Percentiles rank a stretch among this genome's conserved stretches.
Evolutionary conservation across 2,888 invertebrate genomes (phyloP).

Genomic region (Salticus scenicus): DNA sequence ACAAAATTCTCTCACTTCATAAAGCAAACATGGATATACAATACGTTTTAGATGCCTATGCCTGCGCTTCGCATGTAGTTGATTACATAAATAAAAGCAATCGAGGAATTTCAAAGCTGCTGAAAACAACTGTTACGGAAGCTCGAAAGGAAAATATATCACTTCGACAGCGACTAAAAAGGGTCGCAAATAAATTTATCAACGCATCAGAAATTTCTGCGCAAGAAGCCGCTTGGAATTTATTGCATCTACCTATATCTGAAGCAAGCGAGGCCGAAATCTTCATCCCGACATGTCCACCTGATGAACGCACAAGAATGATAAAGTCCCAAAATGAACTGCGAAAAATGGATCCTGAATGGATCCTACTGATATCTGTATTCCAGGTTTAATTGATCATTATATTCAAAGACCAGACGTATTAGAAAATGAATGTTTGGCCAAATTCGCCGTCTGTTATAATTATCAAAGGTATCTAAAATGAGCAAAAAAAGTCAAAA

Average conservation of each 20-base stretch:
- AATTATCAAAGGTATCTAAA: too few relatives aligned
- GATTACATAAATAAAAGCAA: conserved; percentile 70
- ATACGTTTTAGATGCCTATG: conserved; percentile 74
- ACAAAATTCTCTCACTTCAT: conserved; percentile 72
- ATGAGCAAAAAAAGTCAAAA: too few relatives aligned
- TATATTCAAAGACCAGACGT: neutral
- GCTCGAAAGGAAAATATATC: conserved; percentile 71
- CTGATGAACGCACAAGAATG: conserved; percentile 72
- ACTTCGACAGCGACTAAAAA: conserved; percentile 70
- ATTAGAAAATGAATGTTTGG: neutral
- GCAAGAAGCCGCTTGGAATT: conserved; percentile 73
- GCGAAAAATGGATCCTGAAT: neutral
- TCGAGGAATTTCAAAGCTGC: conserved; percentile 56
- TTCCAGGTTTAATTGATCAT: neutral
- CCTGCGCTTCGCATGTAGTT: conserved; percentile 74
- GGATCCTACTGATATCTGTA: conserved; percentile 3
- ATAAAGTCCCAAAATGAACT: conserved; percentile 71
- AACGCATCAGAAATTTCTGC: conserved; percentile 73
- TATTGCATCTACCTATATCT: conserved; percentile 71
- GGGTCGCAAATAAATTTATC: conserved; percentile 72
- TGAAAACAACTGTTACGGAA: conserved; percentile 72
- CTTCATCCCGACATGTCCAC: conserved; percentile 72
- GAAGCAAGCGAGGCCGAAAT: conserved; percentile 59
- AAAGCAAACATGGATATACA: conserved; percentile 75
- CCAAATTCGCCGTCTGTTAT: neutral